phyloP scores from a whole-genome alignment of 64 coral and sea anemone species.

The Montipora capricornis region DNA sequence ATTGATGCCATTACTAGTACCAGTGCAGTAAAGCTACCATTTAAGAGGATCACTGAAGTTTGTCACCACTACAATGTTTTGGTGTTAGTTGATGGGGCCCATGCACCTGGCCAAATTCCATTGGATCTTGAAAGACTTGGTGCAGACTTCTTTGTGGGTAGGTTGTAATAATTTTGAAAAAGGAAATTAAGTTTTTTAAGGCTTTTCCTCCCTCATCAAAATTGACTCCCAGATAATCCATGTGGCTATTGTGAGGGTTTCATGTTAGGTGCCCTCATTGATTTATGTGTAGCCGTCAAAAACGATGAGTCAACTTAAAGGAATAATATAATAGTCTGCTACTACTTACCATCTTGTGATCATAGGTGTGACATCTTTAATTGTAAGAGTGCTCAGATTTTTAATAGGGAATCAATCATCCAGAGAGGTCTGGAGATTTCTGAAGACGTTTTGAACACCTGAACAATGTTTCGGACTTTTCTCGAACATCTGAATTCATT shows the following conservation, averaged over 20 bases:
- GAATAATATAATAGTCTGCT: too few species aligned
- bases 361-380: too few species aligned
- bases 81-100: slow-evolving; percentile 84
- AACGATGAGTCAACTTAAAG: too few species aligned
- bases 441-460: too few species aligned
- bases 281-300: too few species aligned
- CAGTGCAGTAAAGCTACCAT: slow-evolving; percentile 83
- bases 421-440: too few species aligned
- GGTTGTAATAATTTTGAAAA: background rate
- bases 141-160: slow-evolving; percentile 93
- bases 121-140: slow-evolving; percentile 80
- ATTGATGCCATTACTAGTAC: slow-evolving; percentile 83
- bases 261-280: too few species aligned
- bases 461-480: too few species aligned
- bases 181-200: background rate
- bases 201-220: background rate
- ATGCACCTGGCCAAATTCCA: slow-evolving; percentile 84
- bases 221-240: background rate
- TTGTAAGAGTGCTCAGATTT: too few species aligned
- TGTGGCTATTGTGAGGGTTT: background rate
- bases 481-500: too few species aligned
- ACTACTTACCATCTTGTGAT: too few species aligned
- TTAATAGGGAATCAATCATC: too few species aligned
- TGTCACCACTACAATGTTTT: slow-evolving; percentile 73
- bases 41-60: slow-evolving; percentile 69